phyloP scores from a whole-genome alignment of 2,113 vertebrate species.

The Catharus bicknelli region DNA sequence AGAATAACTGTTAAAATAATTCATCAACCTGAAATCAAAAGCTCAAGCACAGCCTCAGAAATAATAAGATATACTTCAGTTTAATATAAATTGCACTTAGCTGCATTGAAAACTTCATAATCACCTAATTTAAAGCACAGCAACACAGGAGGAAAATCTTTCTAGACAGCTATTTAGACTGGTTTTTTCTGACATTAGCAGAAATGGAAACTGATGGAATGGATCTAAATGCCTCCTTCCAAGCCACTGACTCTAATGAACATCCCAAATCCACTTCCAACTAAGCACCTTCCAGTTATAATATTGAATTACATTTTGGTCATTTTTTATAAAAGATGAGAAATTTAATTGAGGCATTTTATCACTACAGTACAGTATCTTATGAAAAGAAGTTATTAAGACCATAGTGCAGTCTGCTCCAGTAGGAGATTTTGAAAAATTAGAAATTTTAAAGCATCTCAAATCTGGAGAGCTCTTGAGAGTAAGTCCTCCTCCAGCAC shows the following conservation, averaged over 20 bases:
- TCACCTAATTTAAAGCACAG: constrained; percentile 35
- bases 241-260: constrained; percentile 55
- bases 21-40: constrained; percentile 22
- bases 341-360: constrained; percentile 33
- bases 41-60: neutral
- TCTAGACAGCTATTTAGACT: constrained; percentile 26
- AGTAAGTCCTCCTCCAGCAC: rapidly evolving
- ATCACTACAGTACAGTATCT: neutral
- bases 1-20: constrained; percentile 5
- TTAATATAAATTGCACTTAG: constrained; percentile 42
- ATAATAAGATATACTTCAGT: constrained; percentile 29
- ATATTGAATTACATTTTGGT: neutral
- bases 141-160: constrained; percentile 2
- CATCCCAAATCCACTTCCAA: constrained; percentile 46
- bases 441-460: neutral
- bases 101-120: constrained; percentile 43
- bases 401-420: neutral
- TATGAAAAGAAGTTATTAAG: constrained; percentile 19
- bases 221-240: constrained; percentile 57
- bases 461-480: neutral
- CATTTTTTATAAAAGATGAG: constrained; percentile 36
- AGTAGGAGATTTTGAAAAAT: constrained; percentile 12
- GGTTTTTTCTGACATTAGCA: constrained; percentile 34
- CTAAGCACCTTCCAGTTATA: constrained; percentile 28
- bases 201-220: constrained; percentile 50